Evolutionary conservation across 1,140 invertebrate species (phyloP), one percentile per base, ranked within the genome.

Genomic region (Patella vulgata): DNA sequence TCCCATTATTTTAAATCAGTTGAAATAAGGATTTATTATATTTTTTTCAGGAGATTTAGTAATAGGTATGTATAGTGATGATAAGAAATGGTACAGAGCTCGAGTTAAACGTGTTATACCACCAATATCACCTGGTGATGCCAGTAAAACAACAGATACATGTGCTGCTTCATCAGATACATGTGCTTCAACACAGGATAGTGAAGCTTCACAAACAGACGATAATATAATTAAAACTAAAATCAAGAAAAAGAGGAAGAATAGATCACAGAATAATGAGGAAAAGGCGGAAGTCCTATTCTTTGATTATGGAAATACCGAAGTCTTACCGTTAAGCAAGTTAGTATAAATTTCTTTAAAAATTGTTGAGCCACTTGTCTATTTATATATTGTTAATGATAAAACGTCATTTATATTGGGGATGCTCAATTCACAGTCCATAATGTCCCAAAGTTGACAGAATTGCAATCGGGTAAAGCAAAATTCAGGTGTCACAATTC

Each of bases 281-380:
- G 36, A 48, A 19, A 28, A 42, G 21, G 58, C 86, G 0, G 70
- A 81, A 61, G 83, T 89, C 1, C 79, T 82, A 44, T 85, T 82
- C 40, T 81, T 89, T 5, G 88, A 89, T 69, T 81, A 73, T 71
- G 88, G 88, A 21, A 81, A 79, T 31, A 78, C 57, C 0, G 69
- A 79, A 33, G 60, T 63, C 3, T 36, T 85, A n/a, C 42, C 66
- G 25, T n/a, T 72, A 17, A 56, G 71, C 17, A 77, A 66, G 77
- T 79, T 51, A 31, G 74, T 51, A 23, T 36, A 23, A 8, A 33
- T 17, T 33, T 31, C 14, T 47, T 31, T n/a, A n/a, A n/a, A n/a
- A n/a, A n/a, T n/a, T n/a, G n/a, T n/a, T n/a, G n/a, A n/a, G n/a
- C n/a, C n/a, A n/a, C n/a, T n/a, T n/a, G n/a, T n/a, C n/a, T n/a